Conservation (phyloP, 2,888 invertebrate genomes). For the Epinotia bilunana region DNA sequence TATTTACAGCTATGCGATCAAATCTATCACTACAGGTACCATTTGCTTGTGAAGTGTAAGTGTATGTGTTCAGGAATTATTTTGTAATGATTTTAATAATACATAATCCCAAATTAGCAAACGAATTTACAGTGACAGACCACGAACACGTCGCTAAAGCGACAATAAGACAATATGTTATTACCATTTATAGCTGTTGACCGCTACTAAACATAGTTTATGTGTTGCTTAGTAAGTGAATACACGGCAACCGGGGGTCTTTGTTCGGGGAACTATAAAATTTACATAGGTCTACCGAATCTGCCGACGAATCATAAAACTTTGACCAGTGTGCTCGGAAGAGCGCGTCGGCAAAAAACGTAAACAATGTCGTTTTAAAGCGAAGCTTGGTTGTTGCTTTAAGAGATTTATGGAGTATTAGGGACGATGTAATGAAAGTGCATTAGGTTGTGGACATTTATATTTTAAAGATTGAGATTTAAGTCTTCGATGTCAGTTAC, state of each 20-base stretch:
- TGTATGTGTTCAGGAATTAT: too few species aligned
- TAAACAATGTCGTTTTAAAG: constrained; percentile 29
- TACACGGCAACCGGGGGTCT: constrained; percentile 48
- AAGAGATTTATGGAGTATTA: constrained; percentile 27
- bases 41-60: too few species aligned
- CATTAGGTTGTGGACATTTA: not conserved
- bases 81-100: too few species aligned
- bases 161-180: constrained; percentile 34
- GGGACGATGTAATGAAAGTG: constrained; percentile 13
- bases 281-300: constrained; percentile 67
- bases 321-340: constrained; percentile 48
- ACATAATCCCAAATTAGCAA: not conserved
- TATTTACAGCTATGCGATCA: too few species aligned
- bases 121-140: not conserved
- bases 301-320: constrained; percentile 60
- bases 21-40: too few species aligned
- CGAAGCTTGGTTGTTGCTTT: constrained; percentile 21
- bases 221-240: constrained; percentile 64
- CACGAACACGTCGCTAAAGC: constrained; percentile 7
- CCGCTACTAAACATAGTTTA: constrained; percentile 42
- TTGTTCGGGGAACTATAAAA: constrained; percentile 67
- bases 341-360: constrained; percentile 35
- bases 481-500: constrained; percentile 5
- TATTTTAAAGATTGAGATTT: constrained; percentile 9
- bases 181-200: constrained; percentile 41